phyloP scores from a whole-genome alignment of 2,888 invertebrate genomes.

The Ellobium chinense region DNA sequence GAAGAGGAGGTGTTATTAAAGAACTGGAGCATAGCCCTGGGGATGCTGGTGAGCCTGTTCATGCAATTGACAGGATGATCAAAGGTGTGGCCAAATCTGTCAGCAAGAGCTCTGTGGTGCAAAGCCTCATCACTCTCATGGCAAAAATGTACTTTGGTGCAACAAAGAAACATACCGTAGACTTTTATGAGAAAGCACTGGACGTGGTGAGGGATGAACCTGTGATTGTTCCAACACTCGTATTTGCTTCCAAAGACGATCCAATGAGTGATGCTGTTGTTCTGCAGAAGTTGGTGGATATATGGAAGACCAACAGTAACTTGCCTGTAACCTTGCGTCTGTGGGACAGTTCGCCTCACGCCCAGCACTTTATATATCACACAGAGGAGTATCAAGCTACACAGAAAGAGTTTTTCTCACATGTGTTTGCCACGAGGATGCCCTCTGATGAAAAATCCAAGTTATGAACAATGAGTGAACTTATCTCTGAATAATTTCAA shows the following conservation, averaged over 20 bases:
- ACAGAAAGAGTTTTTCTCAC: slow-evolving; percentile 3
- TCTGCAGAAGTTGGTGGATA: slow-evolving; percentile 51
- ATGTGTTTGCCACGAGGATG: no score
- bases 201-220: slow-evolving; percentile 56
- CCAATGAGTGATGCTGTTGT: slow-evolving; percentile 60
- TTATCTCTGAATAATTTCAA: no score
- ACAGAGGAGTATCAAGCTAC: slow-evolving; percentile 25
- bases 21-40: background rate
- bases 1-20: slow-evolving; percentile 26
- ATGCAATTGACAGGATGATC: slow-evolving; percentile 59
- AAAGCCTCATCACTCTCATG: slow-evolving; percentile 48
- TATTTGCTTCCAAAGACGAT: slow-evolving; percentile 62
- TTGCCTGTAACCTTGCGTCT: slow-evolving; percentile 48
- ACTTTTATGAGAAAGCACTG: slow-evolving; percentile 59
- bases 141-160: slow-evolving; percentile 58
- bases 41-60: slow-evolving; percentile 3
- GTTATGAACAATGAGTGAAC: no score
- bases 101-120: slow-evolving; percentile 51
- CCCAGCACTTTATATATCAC: slow-evolving; percentile 33
- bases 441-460: no score
- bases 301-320: slow-evolving; percentile 52
- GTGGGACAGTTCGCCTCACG: slow-evolving; percentile 59
- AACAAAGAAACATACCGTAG: slow-evolving; percentile 60
- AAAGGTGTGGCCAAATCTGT: slow-evolving; percentile 57
- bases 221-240: slow-evolving; percentile 58